Evolutionary conservation across 1,140 invertebrate genomes (phyloP).

Genomic region (Temnothorax curvispinosus): DNA sequence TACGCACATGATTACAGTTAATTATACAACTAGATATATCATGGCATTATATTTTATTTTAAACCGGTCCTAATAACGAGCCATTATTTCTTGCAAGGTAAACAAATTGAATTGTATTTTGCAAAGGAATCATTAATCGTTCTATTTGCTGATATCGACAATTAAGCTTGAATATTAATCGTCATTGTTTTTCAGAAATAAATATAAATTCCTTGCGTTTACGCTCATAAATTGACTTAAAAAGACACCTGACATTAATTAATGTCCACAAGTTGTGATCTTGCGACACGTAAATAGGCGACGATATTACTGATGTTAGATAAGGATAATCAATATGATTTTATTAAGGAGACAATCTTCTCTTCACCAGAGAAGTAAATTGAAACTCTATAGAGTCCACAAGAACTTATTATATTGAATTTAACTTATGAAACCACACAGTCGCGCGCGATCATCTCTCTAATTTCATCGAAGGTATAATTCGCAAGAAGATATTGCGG

Average conservation of each 20-base stretch:
- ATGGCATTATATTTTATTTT: background rate
- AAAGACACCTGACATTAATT: background rate
- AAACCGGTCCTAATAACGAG: background rate
- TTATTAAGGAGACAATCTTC: background rate
- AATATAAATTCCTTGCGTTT: constrained; percentile 2
- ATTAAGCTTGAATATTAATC: constrained; percentile 11
- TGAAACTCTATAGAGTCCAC: background rate
- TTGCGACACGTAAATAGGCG: background rate
- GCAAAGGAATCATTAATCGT: background rate
- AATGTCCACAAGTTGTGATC: background rate
- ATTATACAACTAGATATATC: background rate
- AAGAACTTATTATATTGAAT: background rate
- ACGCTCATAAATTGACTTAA: background rate
- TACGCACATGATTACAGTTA: background rate
- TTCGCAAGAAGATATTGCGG: background rate
- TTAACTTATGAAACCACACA: constrained; percentile 23
- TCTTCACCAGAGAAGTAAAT: constrained; percentile 13
- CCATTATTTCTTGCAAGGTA: background rate
- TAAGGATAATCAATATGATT: background rate
- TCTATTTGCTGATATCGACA: background rate
- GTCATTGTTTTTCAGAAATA: constrained; percentile 7
- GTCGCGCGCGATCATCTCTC: background rate
- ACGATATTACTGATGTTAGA: background rate
- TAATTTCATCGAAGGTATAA: constrained; percentile 14
- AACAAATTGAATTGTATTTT: background rate